A percentile compares a stretch with the other conserved stretches of the same genome.
These are phyloP conservation scores for Eugnorisma glareosa DNA, from an alignment of 2,888 invertebrate species.

Conservation along the genomic window DNA sequence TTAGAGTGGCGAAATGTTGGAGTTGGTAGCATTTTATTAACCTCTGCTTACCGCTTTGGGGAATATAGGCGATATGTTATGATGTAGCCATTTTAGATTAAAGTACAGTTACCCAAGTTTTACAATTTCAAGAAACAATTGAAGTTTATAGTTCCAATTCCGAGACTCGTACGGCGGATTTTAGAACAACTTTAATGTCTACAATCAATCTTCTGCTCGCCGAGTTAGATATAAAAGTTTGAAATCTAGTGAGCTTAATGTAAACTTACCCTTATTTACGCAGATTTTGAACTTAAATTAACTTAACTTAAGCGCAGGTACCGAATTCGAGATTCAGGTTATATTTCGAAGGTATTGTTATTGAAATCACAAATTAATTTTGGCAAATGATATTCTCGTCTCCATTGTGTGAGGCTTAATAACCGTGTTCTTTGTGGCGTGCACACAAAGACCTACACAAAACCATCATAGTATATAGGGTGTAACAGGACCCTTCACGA, in stretches of 20 bases:
- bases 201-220: conserved; percentile 11
- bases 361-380: conserved; percentile 23
- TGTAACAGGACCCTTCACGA: too few species aligned
- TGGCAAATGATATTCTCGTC: neutral
- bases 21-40: neutral
- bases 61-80: neutral
- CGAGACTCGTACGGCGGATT: neutral
- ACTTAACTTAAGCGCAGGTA: conserved; percentile 21
- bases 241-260: neutral
- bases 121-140: conserved; percentile 13
- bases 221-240: conserved; percentile 6
- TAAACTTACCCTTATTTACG: neutral
- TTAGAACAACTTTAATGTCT: neutral
- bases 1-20: neutral
- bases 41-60: neutral
- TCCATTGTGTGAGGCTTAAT: conserved; percentile 6
- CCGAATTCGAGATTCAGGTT: neutral
- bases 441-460: neutral
- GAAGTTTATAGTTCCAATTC: conserved; percentile 30
- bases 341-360: conserved; percentile 17
- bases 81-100: conserved; percentile 6
- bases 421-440: neutral
- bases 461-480: conserved; percentile 1
- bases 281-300: conserved; percentile 2
- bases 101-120: neutral